These are phyloP conservation scores for Mixornis gularis DNA, from an alignment of 2,113 vertebrate species.

Conservation along the genomic window DNA sequence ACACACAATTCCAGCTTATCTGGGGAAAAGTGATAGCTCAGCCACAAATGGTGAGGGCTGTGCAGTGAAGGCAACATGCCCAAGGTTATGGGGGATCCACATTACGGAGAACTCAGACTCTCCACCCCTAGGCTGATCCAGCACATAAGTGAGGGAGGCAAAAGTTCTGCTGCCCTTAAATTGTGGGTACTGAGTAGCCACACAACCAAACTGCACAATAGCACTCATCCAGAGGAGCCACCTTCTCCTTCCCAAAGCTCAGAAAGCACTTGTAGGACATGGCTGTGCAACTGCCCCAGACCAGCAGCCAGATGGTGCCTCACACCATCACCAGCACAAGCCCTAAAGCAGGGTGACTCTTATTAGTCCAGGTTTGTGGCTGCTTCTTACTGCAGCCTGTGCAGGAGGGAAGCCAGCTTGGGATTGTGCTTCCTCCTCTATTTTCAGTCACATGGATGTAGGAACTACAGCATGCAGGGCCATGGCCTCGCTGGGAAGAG, in stretches of 20 bases:
- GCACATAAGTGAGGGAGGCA: not conserved
- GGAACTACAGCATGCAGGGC: not conserved
- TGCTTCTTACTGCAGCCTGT: not conserved
- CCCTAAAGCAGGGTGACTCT: not conserved
- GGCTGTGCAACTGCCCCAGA: not conserved
- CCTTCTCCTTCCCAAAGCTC: not conserved
- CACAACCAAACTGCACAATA: not conserved
- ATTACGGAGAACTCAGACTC: not conserved
- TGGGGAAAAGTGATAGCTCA: conserved; percentile 61
- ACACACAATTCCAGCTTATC: conserved; percentile 58
- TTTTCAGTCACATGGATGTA: not conserved
- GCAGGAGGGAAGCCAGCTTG: not conserved
- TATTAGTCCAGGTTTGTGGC: not conserved
- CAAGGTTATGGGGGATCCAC: not conserved
- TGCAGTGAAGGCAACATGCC: not conserved
- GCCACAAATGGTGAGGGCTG: conserved; percentile 21
- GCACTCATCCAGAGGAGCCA: not conserved
- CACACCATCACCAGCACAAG: not conserved
- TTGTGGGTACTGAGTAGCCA: not conserved
- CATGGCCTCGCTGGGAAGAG: rapidly evolving
- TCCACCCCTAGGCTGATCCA: not conserved
- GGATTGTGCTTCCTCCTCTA: not conserved
- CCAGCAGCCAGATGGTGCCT: too few relatives aligned
- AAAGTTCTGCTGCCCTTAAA: not conserved
- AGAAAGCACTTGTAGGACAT: not conserved